A percentile compares a stretch with the other conserved stretches of the same genome.
These are phyloP conservation scores for Scaptomyza graminum DNA, from an alignment of 1,140 invertebrate genomes.

Conservation along the genomic window DNA sequence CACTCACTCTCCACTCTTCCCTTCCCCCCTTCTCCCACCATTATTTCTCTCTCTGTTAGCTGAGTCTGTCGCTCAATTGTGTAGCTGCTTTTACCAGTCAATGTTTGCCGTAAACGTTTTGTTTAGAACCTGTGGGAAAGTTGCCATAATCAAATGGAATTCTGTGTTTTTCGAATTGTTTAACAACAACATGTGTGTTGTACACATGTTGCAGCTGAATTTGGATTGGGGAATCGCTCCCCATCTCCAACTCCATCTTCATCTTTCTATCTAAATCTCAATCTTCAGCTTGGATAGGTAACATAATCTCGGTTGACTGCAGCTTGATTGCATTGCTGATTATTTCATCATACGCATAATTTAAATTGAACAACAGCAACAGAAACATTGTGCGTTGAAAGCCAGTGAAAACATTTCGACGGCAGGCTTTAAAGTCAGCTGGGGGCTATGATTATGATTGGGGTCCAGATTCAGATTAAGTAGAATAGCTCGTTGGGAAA, in stretches of 20 bases:
- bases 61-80: constrained; percentile 16
- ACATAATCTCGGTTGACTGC: constrained; percentile 58
- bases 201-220: constrained; percentile 70
- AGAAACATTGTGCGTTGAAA: constrained; percentile 42
- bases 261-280: constrained; percentile 48
- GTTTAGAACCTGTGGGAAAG: constrained; percentile 78
- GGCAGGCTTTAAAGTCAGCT: constrained; percentile 21
- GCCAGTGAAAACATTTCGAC: constrained; percentile 54
- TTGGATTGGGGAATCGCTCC: constrained; percentile 16
- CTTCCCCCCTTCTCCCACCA: constrained; percentile 15
- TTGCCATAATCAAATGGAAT: constrained; percentile 77
- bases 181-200: constrained; percentile 55
- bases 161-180: constrained; percentile 68
- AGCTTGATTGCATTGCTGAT: constrained; percentile 77
- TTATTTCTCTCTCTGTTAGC: constrained; percentile 9
- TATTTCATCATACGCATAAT: constrained; percentile 79
- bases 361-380: constrained; percentile 68
- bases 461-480: constrained; percentile 11
- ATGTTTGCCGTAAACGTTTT: constrained; percentile 70
- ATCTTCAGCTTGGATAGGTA: constrained; percentile 49
- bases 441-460: constrained; percentile 59
- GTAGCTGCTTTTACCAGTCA: constrained; percentile 52
- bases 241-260: constrained; percentile 35
- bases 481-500: constrained; percentile 31
- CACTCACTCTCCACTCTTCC: no score